These are phyloP conservation scores for Leptinotarsa lineolata DNA, from an alignment of 1,140 invertebrate species.

Conservation along the genomic window DNA sequence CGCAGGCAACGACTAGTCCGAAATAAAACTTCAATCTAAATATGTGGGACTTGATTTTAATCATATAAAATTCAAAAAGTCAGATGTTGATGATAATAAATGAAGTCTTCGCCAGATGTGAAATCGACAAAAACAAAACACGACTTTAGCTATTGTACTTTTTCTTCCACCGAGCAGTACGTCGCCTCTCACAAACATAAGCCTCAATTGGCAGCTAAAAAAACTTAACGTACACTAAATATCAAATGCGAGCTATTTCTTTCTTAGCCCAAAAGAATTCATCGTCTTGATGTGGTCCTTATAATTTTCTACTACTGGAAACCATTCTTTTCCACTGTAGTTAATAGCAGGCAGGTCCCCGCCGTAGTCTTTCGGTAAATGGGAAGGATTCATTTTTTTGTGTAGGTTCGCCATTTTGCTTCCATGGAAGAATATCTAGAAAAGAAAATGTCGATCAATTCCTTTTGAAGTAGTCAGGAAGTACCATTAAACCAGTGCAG, in stretches of 20 bases:
- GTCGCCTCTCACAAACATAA: too few species aligned
- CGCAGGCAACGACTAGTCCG: too few species aligned
- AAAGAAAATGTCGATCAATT: not conserved
- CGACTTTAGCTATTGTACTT: too few species aligned
- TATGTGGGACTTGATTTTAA: too few species aligned
- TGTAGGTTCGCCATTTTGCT: slow-evolving; percentile 72
- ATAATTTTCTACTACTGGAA: slow-evolving; percentile 65
- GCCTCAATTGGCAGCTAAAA: not conserved
- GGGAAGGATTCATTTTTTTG: slow-evolving; percentile 66
- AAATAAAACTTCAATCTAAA: too few species aligned
- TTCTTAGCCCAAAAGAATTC: slow-evolving; percentile 67
- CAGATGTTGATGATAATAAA: too few species aligned
- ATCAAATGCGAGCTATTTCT: slow-evolving; percentile 50
- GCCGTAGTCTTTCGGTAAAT: slow-evolving; percentile 75
- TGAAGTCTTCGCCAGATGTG: too few species aligned
- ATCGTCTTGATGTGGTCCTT: slow-evolving; percentile 67
- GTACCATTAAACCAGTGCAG: too few species aligned
- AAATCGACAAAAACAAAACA: too few species aligned
- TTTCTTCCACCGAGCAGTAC: too few species aligned
- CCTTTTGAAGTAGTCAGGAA: too few species aligned
- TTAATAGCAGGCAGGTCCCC: slow-evolving; percentile 75
- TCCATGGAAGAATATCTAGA: slow-evolving; percentile 76
- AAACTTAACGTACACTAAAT: not conserved
- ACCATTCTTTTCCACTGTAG: slow-evolving; percentile 76
- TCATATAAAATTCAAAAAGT: too few species aligned